These are phyloP conservation scores for Bembecia ichneumoniformis DNA, from an alignment of 2,888 invertebrate genomes.

Conservation along the genomic window DNA sequence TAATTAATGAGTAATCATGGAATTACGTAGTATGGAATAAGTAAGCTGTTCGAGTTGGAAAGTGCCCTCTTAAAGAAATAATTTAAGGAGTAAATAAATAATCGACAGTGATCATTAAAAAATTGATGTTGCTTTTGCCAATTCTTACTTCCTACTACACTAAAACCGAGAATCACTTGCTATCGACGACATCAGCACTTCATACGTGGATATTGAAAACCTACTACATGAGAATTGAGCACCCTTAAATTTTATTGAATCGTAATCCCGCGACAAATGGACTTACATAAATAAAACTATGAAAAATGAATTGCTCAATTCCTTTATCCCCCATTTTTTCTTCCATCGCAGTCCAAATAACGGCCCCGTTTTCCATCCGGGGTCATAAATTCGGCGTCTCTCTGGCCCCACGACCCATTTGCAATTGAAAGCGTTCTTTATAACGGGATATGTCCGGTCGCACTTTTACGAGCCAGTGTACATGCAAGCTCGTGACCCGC, in stretches of 20 bases:
- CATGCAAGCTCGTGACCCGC: constrained; percentile 7
- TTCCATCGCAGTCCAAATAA: constrained; percentile 52
- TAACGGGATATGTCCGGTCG: constrained; percentile 55
- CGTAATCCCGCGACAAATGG: constrained; percentile 32
- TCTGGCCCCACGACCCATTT: constrained; percentile 56
- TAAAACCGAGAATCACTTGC: too few relatives aligned
- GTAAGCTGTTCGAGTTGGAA: too few relatives aligned
- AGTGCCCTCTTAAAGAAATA: too few relatives aligned
- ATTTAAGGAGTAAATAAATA: too few relatives aligned
- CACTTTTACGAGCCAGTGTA: constrained; percentile 46
- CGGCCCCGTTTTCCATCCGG: constrained; percentile 48
- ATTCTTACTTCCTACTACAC: too few relatives aligned
- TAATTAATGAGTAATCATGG: too few relatives aligned
- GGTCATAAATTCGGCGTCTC: constrained; percentile 54
- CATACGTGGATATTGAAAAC: too few relatives aligned
- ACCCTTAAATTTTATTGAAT: constrained; percentile 37
- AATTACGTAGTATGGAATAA: too few relatives aligned
- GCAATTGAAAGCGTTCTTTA: constrained; percentile 67
- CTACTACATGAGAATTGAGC: constrained; percentile 5
- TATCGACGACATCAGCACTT: too few relatives aligned
- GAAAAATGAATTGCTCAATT: constrained; percentile 56
- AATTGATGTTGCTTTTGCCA: too few relatives aligned
- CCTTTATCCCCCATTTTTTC: constrained; percentile 51
- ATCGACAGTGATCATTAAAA: too few relatives aligned
- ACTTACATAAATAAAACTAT: constrained; percentile 59